These are phyloP conservation scores for Argyresthia albistria DNA, from an alignment of 2,888 invertebrate genomes.

Conservation along the genomic window DNA sequence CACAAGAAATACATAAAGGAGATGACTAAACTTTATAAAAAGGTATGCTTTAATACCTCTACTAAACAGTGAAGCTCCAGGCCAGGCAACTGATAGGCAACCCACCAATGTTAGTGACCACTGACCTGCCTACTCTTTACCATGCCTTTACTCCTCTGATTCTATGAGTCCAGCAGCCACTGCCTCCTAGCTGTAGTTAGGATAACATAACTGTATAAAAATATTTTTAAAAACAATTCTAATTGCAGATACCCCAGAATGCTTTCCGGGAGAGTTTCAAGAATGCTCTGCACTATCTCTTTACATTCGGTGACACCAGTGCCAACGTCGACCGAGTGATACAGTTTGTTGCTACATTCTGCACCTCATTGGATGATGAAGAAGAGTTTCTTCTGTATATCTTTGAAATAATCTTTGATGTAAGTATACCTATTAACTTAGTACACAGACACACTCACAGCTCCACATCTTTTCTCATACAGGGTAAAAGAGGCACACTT, in stretches of 20 bases:
- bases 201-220: too few species aligned
- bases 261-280: constrained; percentile 76
- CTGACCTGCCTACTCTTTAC: too few species aligned
- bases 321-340: constrained; percentile 78
- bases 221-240: too few species aligned
- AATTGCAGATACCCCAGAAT: constrained; percentile 64
- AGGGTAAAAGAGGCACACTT: too few species aligned
- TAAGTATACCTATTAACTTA: constrained; percentile 28
- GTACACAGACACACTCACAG: too few species aligned
- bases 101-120: too few species aligned
- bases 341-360: constrained; percentile 81
- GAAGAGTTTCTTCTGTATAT: constrained; percentile 72
- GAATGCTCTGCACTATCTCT: constrained; percentile 74
- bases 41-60: constrained; percentile 50
- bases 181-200: too few species aligned
- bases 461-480: too few species aligned
- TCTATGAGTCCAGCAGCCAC: too few species aligned
- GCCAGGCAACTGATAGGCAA: not conserved
- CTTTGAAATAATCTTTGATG: constrained; percentile 75
- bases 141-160: too few species aligned
- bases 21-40: constrained; percentile 73
- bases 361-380: constrained; percentile 72
- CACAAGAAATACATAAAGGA: constrained; percentile 77
- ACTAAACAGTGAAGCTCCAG: not conserved
- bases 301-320: constrained; percentile 78